Evolutionary conservation across 2,797 vertebrate species (phyloP).

Genomic region (Triplophysa bombifrons): DNA sequence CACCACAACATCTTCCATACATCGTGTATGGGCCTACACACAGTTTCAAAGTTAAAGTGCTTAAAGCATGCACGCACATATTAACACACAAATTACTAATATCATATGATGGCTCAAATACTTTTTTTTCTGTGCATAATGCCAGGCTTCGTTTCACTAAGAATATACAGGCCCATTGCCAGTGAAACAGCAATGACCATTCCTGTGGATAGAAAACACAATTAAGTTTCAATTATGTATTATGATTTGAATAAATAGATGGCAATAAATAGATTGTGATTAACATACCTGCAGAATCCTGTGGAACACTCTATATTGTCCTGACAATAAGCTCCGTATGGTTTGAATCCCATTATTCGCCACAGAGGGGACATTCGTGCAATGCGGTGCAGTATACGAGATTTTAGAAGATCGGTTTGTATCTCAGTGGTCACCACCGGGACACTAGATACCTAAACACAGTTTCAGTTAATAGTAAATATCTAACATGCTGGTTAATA

Average conservation of each 20-base stretch:
- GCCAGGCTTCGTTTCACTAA: slow-evolving; percentile 27
- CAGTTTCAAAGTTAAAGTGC: slow-evolving; percentile 31
- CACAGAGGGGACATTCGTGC: slow-evolving; percentile 64
- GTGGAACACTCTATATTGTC: slow-evolving; percentile 61
- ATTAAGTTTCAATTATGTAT: slow-evolving; percentile 14
- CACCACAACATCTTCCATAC: neutral
- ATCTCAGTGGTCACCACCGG: slow-evolving; percentile 21
- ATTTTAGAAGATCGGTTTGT: neutral
- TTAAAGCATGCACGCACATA: slow-evolving; percentile 9
- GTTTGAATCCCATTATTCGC: slow-evolving; percentile 68
- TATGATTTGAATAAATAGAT: neutral
- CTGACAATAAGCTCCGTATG: slow-evolving; percentile 59
- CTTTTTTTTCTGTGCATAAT: neutral
- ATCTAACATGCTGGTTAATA: neutral
- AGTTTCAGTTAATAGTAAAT: neutral
- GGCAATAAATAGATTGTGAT: neutral
- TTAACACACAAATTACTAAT: neutral
- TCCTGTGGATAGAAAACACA: slow-evolving; percentile 47
- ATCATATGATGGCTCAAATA: neutral
- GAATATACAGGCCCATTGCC: slow-evolving; percentile 49
- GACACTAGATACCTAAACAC: slow-evolving; percentile 50
- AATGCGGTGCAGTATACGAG: slow-evolving; percentile 14
- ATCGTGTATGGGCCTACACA: neutral
- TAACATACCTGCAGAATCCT: slow-evolving; percentile 62
- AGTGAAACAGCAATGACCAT: slow-evolving; percentile 59